Evolutionary conservation across 2,888 invertebrate species (phyloP).

Genomic region (Lochmaea capreae): DNA sequence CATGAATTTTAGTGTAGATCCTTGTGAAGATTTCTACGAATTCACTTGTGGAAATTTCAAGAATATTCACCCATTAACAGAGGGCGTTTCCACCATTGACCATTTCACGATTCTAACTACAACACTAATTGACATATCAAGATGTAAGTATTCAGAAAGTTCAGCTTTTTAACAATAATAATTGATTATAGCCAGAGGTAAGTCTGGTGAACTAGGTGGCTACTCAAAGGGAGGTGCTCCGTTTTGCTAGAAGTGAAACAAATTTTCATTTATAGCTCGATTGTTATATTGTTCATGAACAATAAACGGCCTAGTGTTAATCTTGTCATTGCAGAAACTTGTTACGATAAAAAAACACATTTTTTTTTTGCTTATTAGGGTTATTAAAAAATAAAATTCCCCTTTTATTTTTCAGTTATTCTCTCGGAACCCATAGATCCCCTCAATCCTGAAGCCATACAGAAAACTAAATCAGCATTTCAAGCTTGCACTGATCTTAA

Average conservation of each 20-base stretch:
- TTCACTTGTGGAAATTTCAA: conserved; percentile 66
- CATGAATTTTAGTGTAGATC: conserved; percentile 61
- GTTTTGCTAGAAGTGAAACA: no score
- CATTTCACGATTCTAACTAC: conserved; percentile 64
- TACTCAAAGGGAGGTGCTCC: no score
- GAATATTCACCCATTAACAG: conserved; percentile 61
- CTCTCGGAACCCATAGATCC: conserved; percentile 48
- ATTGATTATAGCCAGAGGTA: background rate
- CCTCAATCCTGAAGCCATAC: conserved; percentile 58
- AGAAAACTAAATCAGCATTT: conserved; percentile 62
- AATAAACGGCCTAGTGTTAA: no score
- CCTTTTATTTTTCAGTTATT: conserved; percentile 51
- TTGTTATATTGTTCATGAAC: no score
- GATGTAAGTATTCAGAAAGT: conserved; percentile 53
- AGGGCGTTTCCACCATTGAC: conserved; percentile 56
- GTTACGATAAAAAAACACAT: no score
- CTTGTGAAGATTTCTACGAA: conserved; percentile 67
- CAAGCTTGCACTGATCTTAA: conserved; percentile 57
- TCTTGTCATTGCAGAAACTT: no score
- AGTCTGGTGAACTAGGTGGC: no score
- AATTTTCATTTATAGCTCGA: no score
- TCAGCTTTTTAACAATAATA: background rate
- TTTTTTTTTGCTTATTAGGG: no score
- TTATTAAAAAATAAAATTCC: background rate
- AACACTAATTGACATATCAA: conserved; percentile 56